Conservation (phyloP, 64 coral and sea anemone genomes). For the Porites australiensis region DNA sequence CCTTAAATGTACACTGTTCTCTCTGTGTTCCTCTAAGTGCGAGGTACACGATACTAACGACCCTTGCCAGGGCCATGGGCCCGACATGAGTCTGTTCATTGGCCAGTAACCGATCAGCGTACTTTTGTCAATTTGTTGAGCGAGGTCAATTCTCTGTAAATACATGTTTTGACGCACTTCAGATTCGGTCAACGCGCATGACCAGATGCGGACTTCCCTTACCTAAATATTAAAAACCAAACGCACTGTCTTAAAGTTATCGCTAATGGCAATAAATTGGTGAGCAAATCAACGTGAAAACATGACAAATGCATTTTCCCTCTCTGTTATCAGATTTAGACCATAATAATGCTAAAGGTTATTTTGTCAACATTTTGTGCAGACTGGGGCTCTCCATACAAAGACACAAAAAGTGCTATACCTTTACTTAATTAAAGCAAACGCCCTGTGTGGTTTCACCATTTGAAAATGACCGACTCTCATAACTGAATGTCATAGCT, state of each 20-base stretch:
- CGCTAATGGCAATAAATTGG: no score
- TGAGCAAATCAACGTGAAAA: no score
- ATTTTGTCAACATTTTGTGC: no score
- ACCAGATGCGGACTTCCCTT: constrained; percentile 89
- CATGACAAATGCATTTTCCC: no score
- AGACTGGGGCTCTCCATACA: no score
- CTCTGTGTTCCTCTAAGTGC: constrained; percentile 71
- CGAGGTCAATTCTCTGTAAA: constrained; percentile 80
- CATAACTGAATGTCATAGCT: no score
- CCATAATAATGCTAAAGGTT: no score
- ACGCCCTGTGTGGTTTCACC: no score
- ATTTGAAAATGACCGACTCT: no score
- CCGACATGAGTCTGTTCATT: constrained; percentile 86
- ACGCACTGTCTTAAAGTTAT: background rate
- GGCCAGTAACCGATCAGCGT: constrained; percentile 94
- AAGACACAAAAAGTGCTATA: no score
- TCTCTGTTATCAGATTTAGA: no score
- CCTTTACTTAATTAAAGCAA: no score
- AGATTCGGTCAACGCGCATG: constrained; percentile 68
- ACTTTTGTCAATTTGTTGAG: constrained; percentile 61
- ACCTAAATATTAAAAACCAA: constrained; percentile 54
- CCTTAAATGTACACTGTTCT: constrained; percentile 65
- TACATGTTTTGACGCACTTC: constrained; percentile 87
- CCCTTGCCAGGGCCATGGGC: constrained; percentile 93
- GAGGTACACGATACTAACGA: constrained; percentile 77